Percentiles rank a stretch among this genome's conserved stretches.
phyloP scores from a whole-genome alignment of 2,113 vertebrate species.

The Andinoacara biseriatus region DNA sequence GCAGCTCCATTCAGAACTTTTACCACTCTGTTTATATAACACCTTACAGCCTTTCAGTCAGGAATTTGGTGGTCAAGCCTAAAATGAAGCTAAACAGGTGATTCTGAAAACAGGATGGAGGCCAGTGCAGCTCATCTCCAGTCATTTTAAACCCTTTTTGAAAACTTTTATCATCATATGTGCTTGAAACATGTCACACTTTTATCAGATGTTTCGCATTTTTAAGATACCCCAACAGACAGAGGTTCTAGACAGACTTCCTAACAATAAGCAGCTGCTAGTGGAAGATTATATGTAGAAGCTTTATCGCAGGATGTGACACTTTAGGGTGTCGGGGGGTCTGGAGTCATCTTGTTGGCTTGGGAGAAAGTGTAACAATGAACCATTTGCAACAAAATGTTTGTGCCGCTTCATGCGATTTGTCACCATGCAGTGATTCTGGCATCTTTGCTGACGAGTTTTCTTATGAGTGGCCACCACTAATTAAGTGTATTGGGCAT shows the following conservation, averaged over 20 bases:
- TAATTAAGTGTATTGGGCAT: slow-evolving; percentile 57
- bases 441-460: slow-evolving; percentile 35
- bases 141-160: not conserved
- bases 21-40: not conserved
- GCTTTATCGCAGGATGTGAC: slow-evolving; percentile 14
- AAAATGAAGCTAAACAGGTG: not conserved
- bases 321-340: not conserved
- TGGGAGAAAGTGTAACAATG: not conserved
- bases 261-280: not conserved
- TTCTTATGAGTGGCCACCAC: slow-evolving; percentile 42
- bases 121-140: not conserved
- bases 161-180: not conserved
- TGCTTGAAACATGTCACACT: not conserved
- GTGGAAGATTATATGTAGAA: slow-evolving; percentile 21
- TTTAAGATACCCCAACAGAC: not conserved
- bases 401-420: not conserved
- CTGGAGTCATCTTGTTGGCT: not conserved
- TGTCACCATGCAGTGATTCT: not conserved
- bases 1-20: not conserved
- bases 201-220: not conserved
- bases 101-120: not conserved
- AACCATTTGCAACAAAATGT: not conserved
- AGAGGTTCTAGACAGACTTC: not conserved
- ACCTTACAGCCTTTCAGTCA: not conserved
- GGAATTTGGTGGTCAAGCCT: not conserved